Evolutionary conservation across 2,888 invertebrate species (phyloP), one percentile per base, ranked within the genome.

Genomic region (Baccha elongata): DNA sequence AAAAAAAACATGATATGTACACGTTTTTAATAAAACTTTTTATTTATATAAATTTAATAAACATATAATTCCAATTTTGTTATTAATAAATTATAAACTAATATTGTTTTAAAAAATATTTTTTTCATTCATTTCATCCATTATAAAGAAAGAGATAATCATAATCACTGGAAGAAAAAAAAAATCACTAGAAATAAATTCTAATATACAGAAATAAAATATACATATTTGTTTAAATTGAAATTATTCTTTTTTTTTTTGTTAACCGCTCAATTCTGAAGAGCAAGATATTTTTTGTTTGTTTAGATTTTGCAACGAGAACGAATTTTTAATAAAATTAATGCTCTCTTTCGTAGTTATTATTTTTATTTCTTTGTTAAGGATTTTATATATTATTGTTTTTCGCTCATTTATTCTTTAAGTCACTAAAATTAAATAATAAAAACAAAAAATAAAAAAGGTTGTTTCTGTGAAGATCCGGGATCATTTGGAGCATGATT

Each of bases 41-140:
- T 67, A 81, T 81, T 81, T 76, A 76, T 81, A 53, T 37, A 55
- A 67, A 75, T 72, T 71, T n/a, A n/a, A n/a, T n/a, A 71, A 81
- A 81, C 46, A 53, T 58, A 75, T 46, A 76, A 71, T 76, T 76
- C 81, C 75, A 76, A 71, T 69, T 71, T 75, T 44, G 26, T 60
- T 60, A 60, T 48, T 71, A 72, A 81, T 72, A 65, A 81, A 81
- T 55, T 46, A 71, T 69, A 64, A 48, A 73, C 42, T 65, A 68
- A 58, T 74, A 64, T 71, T 64, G 26, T 80, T 64, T 58, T 17
- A 71, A 67, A 42, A 50, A 29, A 15, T 52, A 26, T 10, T 53
- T 29, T 68, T 40, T 40, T 4, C 50, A 44, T 65, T 67, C 75
- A 53, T 65, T 80, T 62, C 42, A 48, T 37, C 44, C 35, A 58